Conservation (phyloP, 2,797 vertebrate species). For the Strix occidentalis region DNA sequence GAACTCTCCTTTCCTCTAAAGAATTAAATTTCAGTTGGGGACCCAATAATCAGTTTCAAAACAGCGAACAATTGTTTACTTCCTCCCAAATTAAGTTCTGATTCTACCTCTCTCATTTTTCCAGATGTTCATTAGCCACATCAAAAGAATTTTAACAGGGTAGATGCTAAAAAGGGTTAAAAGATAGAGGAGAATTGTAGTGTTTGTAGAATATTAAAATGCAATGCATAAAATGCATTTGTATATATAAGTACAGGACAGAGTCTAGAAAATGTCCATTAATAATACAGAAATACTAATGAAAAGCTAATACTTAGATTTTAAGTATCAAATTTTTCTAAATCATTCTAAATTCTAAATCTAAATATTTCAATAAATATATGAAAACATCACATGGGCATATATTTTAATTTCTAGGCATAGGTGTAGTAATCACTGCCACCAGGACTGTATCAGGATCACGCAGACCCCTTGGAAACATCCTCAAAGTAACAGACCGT, state of each 20-base stretch:
- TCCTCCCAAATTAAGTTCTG: background rate
- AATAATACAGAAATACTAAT: background rate
- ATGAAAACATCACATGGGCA: background rate
- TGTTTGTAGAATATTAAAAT: background rate
- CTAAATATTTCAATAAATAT: background rate
- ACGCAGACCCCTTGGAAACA: background rate
- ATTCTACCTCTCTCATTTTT: background rate
- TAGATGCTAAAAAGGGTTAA: conserved; percentile 3
- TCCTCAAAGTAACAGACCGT: background rate
- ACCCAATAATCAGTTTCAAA: background rate
- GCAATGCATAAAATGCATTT: background rate
- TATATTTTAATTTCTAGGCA: background rate
- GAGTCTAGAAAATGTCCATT: background rate
- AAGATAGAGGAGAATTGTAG: background rate
- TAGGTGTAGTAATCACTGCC: background rate
- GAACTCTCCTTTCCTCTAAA: background rate
- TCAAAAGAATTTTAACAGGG: background rate
- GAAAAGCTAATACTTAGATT: background rate
- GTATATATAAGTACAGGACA: background rate
- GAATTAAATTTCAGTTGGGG: background rate
- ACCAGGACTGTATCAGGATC: background rate
- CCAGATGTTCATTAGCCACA: background rate
- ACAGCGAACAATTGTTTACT: background rate
- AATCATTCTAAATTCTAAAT: too few relatives aligned
- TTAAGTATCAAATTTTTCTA: background rate